Conservation (phyloP, 2,797 vertebrate genomes). For the Echeneis naucrates region DNA sequence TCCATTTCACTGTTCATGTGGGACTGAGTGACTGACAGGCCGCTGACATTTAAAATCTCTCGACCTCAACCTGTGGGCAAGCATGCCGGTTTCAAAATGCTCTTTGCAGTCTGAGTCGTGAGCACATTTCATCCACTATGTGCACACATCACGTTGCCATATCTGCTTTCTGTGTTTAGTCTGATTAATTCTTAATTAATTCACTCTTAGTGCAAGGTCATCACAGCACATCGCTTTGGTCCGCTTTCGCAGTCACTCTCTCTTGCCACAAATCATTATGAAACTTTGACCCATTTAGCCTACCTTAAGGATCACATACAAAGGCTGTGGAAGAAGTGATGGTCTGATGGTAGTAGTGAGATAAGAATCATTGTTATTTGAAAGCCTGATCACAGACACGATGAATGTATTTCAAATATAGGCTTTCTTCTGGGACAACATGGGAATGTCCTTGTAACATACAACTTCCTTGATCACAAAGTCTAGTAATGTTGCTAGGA, state of each 20-base stretch:
- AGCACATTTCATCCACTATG: slow-evolving; percentile 31
- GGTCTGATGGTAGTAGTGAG: background rate
- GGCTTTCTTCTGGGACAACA: background rate
- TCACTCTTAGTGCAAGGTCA: slow-evolving; percentile 4
- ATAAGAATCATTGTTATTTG: background rate
- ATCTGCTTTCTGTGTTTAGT: slow-evolving; percentile 8
- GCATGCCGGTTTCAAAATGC: slow-evolving; percentile 52
- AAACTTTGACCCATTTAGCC: background rate
- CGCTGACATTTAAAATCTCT: slow-evolving; percentile 80
- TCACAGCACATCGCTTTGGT: background rate
- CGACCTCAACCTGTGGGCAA: slow-evolving; percentile 61
- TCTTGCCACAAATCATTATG: background rate
- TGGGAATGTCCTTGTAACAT: slow-evolving; percentile 32
- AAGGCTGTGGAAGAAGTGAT: slow-evolving; percentile 2
- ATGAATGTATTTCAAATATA: slow-evolving; percentile 10
- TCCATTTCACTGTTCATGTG: slow-evolving; percentile 84
- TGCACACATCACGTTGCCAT: slow-evolving; percentile 15
- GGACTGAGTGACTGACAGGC: slow-evolving; percentile 83
- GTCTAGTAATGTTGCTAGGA: slow-evolving; percentile 64
- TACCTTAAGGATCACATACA: background rate
- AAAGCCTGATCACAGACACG: background rate
- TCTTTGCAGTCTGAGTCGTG: slow-evolving; percentile 45
- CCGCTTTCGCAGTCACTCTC: slow-evolving; percentile 2
- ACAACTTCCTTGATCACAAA: slow-evolving; percentile 48
- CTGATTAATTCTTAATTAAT: background rate